Evolutionary conservation across 2,113 vertebrate species (phyloP).

Genomic region (Calypte anna): DNA sequence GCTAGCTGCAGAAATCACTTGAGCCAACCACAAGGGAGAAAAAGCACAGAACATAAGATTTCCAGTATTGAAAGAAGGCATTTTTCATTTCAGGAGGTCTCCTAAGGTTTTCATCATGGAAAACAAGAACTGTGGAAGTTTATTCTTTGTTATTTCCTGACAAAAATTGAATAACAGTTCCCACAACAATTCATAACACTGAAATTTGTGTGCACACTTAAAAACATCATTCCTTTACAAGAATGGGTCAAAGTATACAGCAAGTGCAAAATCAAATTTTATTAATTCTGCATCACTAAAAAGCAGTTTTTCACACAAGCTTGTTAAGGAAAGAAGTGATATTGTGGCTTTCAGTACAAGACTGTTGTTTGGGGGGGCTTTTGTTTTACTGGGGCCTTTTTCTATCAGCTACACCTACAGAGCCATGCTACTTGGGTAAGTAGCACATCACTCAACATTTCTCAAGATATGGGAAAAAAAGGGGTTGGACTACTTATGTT

Average conservation of each 20-base stretch:
- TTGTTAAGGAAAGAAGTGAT: not conserved
- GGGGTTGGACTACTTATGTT: too few species aligned
- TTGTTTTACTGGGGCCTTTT: not conserved
- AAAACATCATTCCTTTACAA: not conserved
- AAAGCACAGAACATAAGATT: not conserved
- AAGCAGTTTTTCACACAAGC: not conserved
- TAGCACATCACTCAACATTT: not conserved
- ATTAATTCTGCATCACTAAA: not conserved
- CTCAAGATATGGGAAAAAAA: rapidly evolving
- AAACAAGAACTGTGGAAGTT: not conserved
- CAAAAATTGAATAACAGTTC: not conserved
- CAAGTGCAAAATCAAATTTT: not conserved
- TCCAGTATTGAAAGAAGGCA: not conserved
- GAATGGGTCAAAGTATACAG: not conserved
- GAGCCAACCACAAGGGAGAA: not conserved
- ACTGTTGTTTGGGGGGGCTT: not conserved
- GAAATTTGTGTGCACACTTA: not conserved
- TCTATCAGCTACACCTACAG: not conserved
- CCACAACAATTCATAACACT: not conserved
- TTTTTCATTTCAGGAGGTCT: not conserved
- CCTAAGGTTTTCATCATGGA: not conserved
- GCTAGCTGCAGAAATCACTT: not conserved
- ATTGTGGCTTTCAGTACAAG: not conserved
- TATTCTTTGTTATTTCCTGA: not conserved
- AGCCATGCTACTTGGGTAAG: not conserved